These are phyloP conservation scores for Phragmatobia fuliginosa DNA, from an alignment of 2,888 invertebrate species.

Conservation along the genomic window DNA sequence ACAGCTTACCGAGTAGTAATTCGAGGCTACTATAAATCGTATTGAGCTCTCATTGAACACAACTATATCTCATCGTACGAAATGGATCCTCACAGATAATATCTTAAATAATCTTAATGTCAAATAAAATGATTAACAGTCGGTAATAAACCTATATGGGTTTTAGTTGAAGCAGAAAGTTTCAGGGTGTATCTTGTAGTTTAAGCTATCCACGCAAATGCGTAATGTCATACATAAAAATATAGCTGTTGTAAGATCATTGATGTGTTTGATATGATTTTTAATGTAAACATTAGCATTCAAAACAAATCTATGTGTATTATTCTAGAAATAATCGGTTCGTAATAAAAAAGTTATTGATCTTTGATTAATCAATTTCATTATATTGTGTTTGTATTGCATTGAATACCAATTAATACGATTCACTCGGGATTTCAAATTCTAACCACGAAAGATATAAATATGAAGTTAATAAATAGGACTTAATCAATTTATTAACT, in stretches of 20 bases:
- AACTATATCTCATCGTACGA: slow-evolving; percentile 52
- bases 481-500: not conserved
- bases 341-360: not conserved
- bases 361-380: not conserved
- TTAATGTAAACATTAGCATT: not conserved
- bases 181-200: not conserved
- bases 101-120: slow-evolving; percentile 53
- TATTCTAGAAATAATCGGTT: not conserved
- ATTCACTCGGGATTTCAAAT: not conserved
- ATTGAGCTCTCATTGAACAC: slow-evolving; percentile 43
- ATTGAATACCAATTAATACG: not conserved
- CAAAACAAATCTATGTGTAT: not conserved
- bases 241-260: not conserved
- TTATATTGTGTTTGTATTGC: too few relatives aligned
- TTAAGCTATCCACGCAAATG: not conserved
- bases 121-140: slow-evolving; percentile 44
- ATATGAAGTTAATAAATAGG: not conserved
- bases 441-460: not conserved
- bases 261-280: not conserved
- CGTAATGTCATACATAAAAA: not conserved
- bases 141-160: slow-evolving; percentile 33
- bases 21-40: slow-evolving; percentile 51
- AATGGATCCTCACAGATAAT: slow-evolving; percentile 63
- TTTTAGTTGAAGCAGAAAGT: not conserved
- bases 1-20: slow-evolving; percentile 31